These are phyloP conservation scores for Nomia melanderi DNA, from an alignment of 1,140 invertebrate species.

Conservation along the genomic window DNA sequence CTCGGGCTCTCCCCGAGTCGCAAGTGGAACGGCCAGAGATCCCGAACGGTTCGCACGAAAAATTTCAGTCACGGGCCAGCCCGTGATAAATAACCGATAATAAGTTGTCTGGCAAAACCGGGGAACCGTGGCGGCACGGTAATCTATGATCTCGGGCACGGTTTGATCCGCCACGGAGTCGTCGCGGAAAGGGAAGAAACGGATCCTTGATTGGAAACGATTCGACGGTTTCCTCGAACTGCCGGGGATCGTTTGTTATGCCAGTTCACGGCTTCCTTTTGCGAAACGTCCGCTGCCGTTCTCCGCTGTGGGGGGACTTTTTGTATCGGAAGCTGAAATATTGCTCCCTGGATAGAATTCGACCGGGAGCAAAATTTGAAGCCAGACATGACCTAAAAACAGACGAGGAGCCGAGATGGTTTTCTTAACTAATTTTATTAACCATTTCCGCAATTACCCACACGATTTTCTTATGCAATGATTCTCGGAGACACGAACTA, in stretches of 20 bases:
- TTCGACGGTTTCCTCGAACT: not conserved
- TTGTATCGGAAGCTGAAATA: not conserved
- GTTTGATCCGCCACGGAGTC: constrained; percentile 17
- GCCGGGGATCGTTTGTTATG: constrained; percentile 5
- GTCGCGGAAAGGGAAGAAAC: not conserved
- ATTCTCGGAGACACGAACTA: too few species aligned
- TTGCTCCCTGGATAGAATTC: not conserved
- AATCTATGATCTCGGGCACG: not conserved
- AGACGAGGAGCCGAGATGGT: too few species aligned
- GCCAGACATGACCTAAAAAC: too few species aligned
- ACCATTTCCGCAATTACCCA: too few species aligned
- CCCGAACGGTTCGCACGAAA: constrained; percentile 18
- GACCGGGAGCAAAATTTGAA: not conserved
- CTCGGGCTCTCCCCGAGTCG: not conserved
- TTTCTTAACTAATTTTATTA: too few species aligned
- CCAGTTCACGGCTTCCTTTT: not conserved
- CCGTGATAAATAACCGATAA: constrained; percentile 46
- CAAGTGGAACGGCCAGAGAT: constrained; percentile 37
- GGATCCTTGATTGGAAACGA: constrained; percentile 21
- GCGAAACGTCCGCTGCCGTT: not conserved
- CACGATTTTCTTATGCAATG: too few species aligned
- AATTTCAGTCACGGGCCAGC: constrained; percentile 44
- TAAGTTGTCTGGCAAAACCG: constrained; percentile 23
- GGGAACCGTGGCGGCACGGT: constrained; percentile 6
- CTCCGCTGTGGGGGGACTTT: not conserved